A percentile compares a stretch with the other conserved stretches of the same genome.
Conservation (phyloP, 2,888 invertebrate genomes). For the Carcina quercana region DNA sequence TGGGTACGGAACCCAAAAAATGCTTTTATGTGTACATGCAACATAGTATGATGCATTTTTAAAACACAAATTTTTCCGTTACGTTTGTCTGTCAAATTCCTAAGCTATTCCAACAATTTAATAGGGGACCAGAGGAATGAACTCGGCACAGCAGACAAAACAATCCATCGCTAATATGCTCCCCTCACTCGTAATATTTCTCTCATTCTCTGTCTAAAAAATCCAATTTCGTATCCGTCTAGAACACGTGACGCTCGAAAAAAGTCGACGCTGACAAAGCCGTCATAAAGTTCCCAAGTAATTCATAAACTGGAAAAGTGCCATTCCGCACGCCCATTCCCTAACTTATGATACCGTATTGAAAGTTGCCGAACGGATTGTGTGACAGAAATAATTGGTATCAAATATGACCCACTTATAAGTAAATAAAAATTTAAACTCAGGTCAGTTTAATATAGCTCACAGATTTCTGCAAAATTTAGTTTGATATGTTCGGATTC, state of each 20-base stretch:
- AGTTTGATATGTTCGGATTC: too few species aligned
- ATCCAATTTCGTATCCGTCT: conserved; percentile 68
- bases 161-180: conserved; percentile 26
- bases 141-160: conserved; percentile 12
- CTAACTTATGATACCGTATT: too few species aligned
- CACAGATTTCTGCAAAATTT: too few species aligned
- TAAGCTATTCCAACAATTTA: conserved; percentile 2
- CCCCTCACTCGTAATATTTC: conserved; percentile 28
- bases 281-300: conserved; percentile 62
- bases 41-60: too few species aligned
- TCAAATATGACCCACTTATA: too few species aligned
- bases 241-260: conserved; percentile 59
- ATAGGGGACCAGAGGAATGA: conserved; percentile 2
- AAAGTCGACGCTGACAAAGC: conserved; percentile 53
- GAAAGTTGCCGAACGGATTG: too few species aligned
- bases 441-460: too few species aligned
- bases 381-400: too few species aligned
- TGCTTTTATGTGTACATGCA: too few species aligned
- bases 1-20: too few species aligned
- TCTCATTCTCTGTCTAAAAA: conserved; percentile 50
- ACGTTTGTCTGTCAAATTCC: conserved; percentile 1
- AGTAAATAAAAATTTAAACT: too few species aligned
- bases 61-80: conserved; percentile 1
- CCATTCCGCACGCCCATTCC: conserved; percentile 40
- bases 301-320: conserved; percentile 60